Percentiles rank a stretch among this genome's conserved stretches.
Conservation (phyloP, 1,140 invertebrate genomes). For the Pseudomyrmex cubaensis region DNA sequence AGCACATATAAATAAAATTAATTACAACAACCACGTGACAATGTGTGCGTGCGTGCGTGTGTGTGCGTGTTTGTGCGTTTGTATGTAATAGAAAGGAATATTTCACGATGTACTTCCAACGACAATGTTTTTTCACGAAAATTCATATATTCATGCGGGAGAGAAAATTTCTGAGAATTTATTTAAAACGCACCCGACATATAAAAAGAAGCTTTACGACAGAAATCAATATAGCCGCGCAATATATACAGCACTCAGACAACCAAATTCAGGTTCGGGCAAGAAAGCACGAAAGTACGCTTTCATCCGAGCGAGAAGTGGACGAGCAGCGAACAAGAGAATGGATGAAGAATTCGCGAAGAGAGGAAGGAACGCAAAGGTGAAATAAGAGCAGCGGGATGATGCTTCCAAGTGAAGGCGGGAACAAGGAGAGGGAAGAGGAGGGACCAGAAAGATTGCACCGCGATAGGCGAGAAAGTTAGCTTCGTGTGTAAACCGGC, state of each 20-base stretch:
- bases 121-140: not conserved
- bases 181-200: not conserved
- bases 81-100: not conserved
- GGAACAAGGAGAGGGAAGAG: not conserved
- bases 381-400: slow-evolving; percentile 51
- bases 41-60: no score
- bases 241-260: slow-evolving; percentile 34
- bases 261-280: slow-evolving; percentile 1
- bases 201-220: slow-evolving; percentile 28
- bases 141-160: slow-evolving; percentile 8
- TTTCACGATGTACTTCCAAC: not conserved
- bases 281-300: slow-evolving; percentile 11
- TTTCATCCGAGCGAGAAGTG: not conserved
- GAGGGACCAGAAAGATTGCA: slow-evolving; percentile 49
- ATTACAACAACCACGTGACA: slow-evolving; percentile 5
- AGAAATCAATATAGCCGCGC: slow-evolving; percentile 37
- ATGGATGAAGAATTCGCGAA: slow-evolving; percentile 37
- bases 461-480: slow-evolving; percentile 56
- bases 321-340: not conserved
- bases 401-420: not conserved
- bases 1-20: slow-evolving; percentile 32
- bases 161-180: slow-evolving; percentile 25
- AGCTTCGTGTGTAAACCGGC: slow-evolving; percentile 51
- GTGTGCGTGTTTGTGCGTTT: no score
- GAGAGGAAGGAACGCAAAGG: slow-evolving; percentile 4